Evolutionary conservation across 2,888 invertebrate species (phyloP).

Genomic region (Polydrusus cervinus): DNA sequence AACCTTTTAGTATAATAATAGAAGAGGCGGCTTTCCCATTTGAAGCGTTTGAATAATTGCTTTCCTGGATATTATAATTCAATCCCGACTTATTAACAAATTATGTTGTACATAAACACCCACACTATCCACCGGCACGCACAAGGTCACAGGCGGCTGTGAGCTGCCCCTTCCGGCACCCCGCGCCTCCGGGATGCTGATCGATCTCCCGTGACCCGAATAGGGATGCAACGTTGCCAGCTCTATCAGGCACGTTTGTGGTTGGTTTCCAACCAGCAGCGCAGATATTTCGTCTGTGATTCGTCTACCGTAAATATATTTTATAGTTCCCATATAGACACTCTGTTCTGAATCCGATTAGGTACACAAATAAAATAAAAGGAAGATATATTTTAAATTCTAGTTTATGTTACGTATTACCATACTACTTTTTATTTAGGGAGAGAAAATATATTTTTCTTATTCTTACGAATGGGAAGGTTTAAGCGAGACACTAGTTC

Average conservation of each 20-base stretch:
- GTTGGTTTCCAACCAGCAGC: conserved; percentile 34
- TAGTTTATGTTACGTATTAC: neutral
- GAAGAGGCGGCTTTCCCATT: too few relatives aligned
- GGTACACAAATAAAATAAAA: neutral
- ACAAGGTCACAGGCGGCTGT: conserved; percentile 52
- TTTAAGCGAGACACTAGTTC: too few relatives aligned
- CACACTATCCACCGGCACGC: conserved; percentile 49
- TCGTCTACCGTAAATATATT: conserved; percentile 36
- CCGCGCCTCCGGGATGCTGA: conserved; percentile 45
- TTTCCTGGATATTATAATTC: too few relatives aligned
- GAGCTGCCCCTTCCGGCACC: conserved; percentile 39
- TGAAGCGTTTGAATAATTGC: too few relatives aligned
- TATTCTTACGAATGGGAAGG: too few relatives aligned
- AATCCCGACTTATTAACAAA: too few relatives aligned
- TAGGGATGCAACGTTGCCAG: conserved; percentile 48
- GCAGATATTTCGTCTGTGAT: conserved; percentile 38
- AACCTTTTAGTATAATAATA: too few relatives aligned
- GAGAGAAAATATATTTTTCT: neutral
- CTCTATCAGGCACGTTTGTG: conserved; percentile 27
- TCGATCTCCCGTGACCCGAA: conserved; percentile 55
- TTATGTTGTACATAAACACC: conserved; percentile 30
- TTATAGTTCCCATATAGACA: conserved; percentile 29
- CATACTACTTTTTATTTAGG: neutral
- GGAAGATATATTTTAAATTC: conserved; percentile 10
- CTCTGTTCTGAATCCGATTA: conserved; percentile 18